Conservation (phyloP, 2,797 vertebrate species). For the Siniperca undulata region DNA sequence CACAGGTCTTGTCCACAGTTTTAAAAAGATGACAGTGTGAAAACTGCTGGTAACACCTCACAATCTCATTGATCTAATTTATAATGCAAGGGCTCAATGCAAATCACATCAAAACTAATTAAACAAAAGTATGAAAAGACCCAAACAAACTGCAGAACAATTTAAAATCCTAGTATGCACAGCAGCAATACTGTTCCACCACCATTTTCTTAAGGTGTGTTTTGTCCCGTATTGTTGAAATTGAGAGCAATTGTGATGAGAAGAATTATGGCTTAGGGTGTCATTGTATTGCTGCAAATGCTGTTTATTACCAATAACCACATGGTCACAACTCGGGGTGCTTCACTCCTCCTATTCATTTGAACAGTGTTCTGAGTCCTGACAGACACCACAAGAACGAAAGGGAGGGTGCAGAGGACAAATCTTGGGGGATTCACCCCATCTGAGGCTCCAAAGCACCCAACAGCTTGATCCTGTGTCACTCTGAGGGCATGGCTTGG, state of each 20-base stretch:
- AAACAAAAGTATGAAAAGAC: slow-evolving; percentile 47
- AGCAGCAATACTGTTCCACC: slow-evolving; percentile 18
- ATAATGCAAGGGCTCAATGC: slow-evolving; percentile 3
- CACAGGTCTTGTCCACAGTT: background rate
- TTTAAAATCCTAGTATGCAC: slow-evolving; percentile 22
- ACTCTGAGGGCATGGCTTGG: slow-evolving; percentile 80
- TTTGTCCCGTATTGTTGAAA: slow-evolving; percentile 50
- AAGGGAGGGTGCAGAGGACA: slow-evolving; percentile 82
- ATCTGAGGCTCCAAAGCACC: slow-evolving; percentile 80
- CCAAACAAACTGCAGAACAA: slow-evolving; percentile 13
- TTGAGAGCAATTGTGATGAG: slow-evolving; percentile 37
- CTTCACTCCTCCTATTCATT: slow-evolving; percentile 78
- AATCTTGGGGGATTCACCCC: slow-evolving; percentile 84
- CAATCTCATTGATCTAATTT: slow-evolving; percentile 17
- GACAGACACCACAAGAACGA: slow-evolving; percentile 82
- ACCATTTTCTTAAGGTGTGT: slow-evolving; percentile 27
- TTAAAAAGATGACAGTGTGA: background rate
- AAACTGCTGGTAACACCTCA: slow-evolving; percentile 10
- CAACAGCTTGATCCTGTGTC: slow-evolving; percentile 87
- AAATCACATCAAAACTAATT: slow-evolving; percentile 47
- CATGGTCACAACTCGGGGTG: slow-evolving; percentile 79
- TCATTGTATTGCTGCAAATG: slow-evolving; percentile 76
- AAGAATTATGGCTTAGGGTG: slow-evolving; percentile 59
- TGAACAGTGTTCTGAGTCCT: slow-evolving; percentile 72
- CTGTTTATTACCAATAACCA: slow-evolving; percentile 79